Percentiles rank a stretch among this genome's conserved stretches.
Evolutionary conservation across 2,888 invertebrate genomes (phyloP).

Genomic region (Dryobota labecula): DNA sequence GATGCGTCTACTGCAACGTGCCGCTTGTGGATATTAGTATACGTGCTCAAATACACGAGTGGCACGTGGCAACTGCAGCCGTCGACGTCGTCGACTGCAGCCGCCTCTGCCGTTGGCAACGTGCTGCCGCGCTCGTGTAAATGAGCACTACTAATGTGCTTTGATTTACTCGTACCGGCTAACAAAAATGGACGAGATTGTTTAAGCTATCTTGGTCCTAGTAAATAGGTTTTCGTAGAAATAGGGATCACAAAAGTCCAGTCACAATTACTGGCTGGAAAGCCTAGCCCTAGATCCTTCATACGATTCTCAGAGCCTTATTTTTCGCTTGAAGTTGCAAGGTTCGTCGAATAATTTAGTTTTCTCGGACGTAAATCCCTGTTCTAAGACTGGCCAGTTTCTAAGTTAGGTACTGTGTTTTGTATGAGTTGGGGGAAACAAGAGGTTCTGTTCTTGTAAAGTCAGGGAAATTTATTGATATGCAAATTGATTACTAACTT

Average conservation of each 20-base stretch:
- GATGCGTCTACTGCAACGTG: too few species aligned
- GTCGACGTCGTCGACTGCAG: too few species aligned
- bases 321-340: not conserved
- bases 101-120: too few species aligned
- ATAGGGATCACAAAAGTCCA: not conserved
- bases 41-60: too few species aligned
- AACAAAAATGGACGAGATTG: not conserved
- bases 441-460: not conserved
- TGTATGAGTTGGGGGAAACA: not conserved
- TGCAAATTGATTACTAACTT: not conserved
- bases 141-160: too few species aligned
- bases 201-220: not conserved
- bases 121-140: too few species aligned
- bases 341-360: not conserved
- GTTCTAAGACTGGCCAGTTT: not conserved
- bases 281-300: not conserved
- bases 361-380: not conserved
- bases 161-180: not conserved
- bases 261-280: not conserved
- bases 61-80: too few species aligned
- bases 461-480: not conserved
- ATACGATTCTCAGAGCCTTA: not conserved
- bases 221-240: not conserved
- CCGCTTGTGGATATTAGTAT: too few species aligned
- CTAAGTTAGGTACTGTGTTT: not conserved